phyloP scores from a whole-genome alignment of 2,113 vertebrate species.

The Rattus norvegicus region GRCr8 NC_086027.1:42926001-42926500 shows the following conservation, averaged over 20 bases:
- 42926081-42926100: neutral
- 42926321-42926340: neutral
- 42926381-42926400: neutral
- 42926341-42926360: neutral
- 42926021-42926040: neutral
- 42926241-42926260: neutral
- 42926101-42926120: neutral
- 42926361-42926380: neutral
- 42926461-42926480: neutral
- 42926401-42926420: neutral
- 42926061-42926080: neutral
- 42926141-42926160: neutral
- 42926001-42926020: neutral
- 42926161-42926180: neutral
- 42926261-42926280: neutral
- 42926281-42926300: neutral
- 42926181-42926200: neutral
- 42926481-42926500: neutral
- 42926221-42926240: neutral
- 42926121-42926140: neutral
- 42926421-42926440: neutral
- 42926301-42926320: neutral
- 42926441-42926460: neutral
- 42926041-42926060: neutral
- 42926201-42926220: neutral